Evolutionary conservation across 2,888 invertebrate species (phyloP).

Genomic region (Cistogaster globosa): DNA sequence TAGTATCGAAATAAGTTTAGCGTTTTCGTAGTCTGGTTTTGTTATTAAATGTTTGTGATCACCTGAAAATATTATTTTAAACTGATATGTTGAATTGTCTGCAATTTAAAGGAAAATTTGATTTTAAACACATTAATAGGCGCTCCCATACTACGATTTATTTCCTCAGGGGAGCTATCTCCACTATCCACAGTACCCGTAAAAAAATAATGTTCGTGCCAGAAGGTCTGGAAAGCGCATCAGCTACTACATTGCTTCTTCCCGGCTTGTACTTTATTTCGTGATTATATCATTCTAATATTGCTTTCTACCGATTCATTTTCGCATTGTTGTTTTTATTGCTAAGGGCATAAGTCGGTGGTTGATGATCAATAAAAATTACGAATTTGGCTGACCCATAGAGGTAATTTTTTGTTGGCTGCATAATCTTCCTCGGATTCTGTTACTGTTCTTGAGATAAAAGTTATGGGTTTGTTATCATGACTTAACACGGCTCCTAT

Average conservation of each 20-base stretch:
- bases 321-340: conserved; percentile 54
- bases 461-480: neutral
- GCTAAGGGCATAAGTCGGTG: too few relatives aligned
- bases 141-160: conserved; percentile 25
- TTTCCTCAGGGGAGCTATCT: conserved; percentile 24
- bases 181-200: too few relatives aligned
- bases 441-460: neutral
- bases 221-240: conserved; percentile 41
- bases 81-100: conserved; percentile 33
- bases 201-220: conserved; percentile 2
- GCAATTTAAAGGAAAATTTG: conserved; percentile 16
- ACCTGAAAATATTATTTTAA: conserved; percentile 45
- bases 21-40: conserved; percentile 50
- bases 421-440: too few relatives aligned
- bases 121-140: conserved; percentile 53
- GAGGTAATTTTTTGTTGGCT: conserved; percentile 13
- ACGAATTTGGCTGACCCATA: conserved; percentile 40
- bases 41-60: conserved; percentile 58
- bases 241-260: conserved; percentile 50
- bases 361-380: conserved; percentile 43
- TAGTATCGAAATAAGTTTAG: too few relatives aligned
- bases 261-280: too few relatives aligned
- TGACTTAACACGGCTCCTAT: neutral
- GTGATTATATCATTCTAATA: conserved; percentile 59
- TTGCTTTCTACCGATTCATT: conserved; percentile 46